Evolutionary conservation across 2,113 vertebrate genomes (phyloP).

Genomic region (Diphyllodes magnificus): DNA sequence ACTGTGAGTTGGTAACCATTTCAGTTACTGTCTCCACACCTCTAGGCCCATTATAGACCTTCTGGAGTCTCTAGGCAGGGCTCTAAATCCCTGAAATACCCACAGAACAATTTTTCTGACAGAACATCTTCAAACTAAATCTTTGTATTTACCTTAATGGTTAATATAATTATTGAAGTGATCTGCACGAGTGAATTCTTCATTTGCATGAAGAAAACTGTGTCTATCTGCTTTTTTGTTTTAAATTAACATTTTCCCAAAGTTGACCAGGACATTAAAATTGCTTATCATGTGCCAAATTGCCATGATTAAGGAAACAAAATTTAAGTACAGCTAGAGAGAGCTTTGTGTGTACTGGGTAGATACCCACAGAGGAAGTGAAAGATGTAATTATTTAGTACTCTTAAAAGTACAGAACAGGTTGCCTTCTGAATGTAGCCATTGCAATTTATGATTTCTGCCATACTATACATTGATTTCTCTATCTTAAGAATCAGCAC

Average conservation of each 20-base stretch:
- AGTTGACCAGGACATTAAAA: not conserved
- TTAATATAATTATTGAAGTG: not conserved
- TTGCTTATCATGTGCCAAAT: not conserved
- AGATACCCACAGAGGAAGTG: not conserved
- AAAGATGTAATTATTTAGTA: not conserved
- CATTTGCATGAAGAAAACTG: not conserved
- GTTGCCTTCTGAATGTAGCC: not conserved
- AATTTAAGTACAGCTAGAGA: not conserved
- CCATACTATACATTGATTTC: slow-evolving; percentile 5
- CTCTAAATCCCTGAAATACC: not conserved
- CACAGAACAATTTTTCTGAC: not conserved
- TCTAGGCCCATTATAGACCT: not conserved
- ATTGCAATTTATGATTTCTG: slow-evolving; percentile 1
- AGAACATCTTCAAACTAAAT: not conserved
- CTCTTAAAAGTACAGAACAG: not conserved
- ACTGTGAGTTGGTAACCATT: fast-evolving
- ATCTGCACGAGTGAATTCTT: not conserved
- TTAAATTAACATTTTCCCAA: not conserved
- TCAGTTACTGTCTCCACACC: fast-evolving
- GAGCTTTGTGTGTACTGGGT: not conserved
- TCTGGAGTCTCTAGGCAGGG: not conserved
- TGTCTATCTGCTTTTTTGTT: not conserved
- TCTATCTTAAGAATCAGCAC: not conserved
- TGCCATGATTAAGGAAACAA: not conserved
- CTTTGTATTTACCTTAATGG: not conserved